Evolutionary conservation across 2,113 vertebrate species (phyloP), one percentile per base, ranked within the genome.

Genomic region (Lipophrys pholis): DNA sequence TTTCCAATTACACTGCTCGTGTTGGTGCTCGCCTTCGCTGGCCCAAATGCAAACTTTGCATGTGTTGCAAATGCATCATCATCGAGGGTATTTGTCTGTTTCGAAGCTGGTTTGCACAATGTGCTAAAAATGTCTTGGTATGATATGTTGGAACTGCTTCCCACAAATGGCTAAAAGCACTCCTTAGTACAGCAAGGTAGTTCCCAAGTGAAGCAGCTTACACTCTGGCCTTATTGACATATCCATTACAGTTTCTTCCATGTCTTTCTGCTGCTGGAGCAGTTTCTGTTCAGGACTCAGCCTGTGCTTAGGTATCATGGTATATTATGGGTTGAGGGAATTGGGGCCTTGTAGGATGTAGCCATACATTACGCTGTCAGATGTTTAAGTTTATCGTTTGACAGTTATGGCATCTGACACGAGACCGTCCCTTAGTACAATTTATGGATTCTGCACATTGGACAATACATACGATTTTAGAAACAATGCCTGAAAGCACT

Each of bases 1-100:
- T 69, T 70, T 69, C 54, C 84, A 79, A 76, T 87, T 81, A 84
- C 62, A 40, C 54, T 77, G 67, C 73, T 66, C 48, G 71, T 63
- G 45, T 69, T 66, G 52, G 54, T 1, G 45, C 72, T 85, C 66
- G 55, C 73, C 68, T 69, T 67, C 17, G 1, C 14, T 55, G 36
- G 67, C 45, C 50, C 16, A 69, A 64, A 65, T 57, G 4, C 56
- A 69, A 70, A 45, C 69, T 59, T 39, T 3, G 60, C 56, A 67
- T 56, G 54, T 64, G 59, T 63, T 9, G 59, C 30, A 76, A 65
- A 78, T 76, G 43, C 65, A 82, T 84, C 76, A 86, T 80, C 55
- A 55, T 58, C 42, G 81, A 49, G 40, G 11, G 55, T 74, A 21
- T 76, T 80, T 66, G 53, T 76, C 15, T 62, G 17, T 54, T 67